Evolutionary conservation across 2,888 invertebrate genomes (phyloP), one percentile per base, ranked within the genome.

Genomic region (Agonopterix subpropinquella): DNA sequence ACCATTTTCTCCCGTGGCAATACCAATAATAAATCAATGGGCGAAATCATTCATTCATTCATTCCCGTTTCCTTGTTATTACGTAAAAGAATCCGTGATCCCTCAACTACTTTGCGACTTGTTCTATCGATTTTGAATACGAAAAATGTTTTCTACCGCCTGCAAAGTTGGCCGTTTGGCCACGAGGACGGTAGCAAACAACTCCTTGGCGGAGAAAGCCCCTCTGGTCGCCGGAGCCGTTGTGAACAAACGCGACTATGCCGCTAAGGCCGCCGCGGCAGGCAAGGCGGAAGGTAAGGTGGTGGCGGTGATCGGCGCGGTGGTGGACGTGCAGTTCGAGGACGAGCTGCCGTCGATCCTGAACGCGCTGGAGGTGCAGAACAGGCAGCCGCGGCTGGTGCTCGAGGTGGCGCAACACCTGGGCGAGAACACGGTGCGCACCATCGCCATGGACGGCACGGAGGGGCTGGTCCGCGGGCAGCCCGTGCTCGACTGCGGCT

Each of bases 271-370:
- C 11, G 65, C 74, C 45, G 65, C 74, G 44, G 54, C 72, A 54
- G 73, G 63, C 47, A 68, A 70, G 56, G 77, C 55, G 9, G 77
- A 90, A 67, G 95, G 95, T 65, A 92, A 89, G 77, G 91, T 98
- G 58, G 96, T 97, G 41, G 97, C 98, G 48, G 98, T 98, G 52
- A 98, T 98, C 79, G 98, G 98, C 92, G 98, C 98, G 77, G 98
- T 98, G 41, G 98, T 98, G 49, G 98, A 98, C 79, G 98, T 98
- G 9, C 97, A 98, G 80, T 98, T 99, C 76, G 97, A 98, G 53
- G 96, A 96, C 61, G 91, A 92, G 49, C 91, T 98, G 48, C 98
- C 98, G 49, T 93, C 97, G 47, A 98, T 98, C 81, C 91, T 98
- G 55, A 98, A 98, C 90, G 97, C 98, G 50, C 89, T 99, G 67